Conservation (phyloP, 2,797 vertebrate genomes). For the Dromococcyx pavoninus region DNA sequence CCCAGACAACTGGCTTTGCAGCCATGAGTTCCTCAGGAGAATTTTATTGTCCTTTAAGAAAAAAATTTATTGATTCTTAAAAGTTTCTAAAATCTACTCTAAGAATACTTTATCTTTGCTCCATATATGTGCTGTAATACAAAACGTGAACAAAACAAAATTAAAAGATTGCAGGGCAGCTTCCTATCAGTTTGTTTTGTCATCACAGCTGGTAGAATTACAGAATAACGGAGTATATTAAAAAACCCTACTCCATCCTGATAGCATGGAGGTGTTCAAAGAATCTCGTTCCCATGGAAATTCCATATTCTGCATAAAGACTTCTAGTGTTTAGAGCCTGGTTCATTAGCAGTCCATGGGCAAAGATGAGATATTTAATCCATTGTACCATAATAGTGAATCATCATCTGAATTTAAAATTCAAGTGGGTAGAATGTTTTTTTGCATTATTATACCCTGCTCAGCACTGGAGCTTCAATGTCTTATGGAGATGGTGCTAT, state of each 20-base stretch:
- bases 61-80: neutral
- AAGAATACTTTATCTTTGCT: neutral
- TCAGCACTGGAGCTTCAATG: neutral
- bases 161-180: neutral
- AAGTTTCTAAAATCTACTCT: neutral
- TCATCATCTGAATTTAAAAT: constrained; percentile 58
- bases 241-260: neutral
- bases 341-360: constrained; percentile 26
- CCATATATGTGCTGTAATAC: neutral
- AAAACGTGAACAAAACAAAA: constrained; percentile 17
- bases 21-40: neutral
- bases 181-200: neutral
- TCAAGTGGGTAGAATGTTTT: constrained; percentile 23
- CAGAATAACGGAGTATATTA: neutral
- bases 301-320: neutral
- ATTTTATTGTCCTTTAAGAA: neutral
- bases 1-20: neutral
- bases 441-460: constrained; percentile 34
- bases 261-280: neutral
- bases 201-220: neutral
- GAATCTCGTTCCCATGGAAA: neutral
- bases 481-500: neutral
- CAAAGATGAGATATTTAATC: constrained; percentile 47
- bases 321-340: constrained; percentile 13
- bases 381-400: constrained; percentile 30